Evolutionary conservation across 2,113 vertebrate species (phyloP).

Genomic region (Eretmochelys imbricata): DNA sequence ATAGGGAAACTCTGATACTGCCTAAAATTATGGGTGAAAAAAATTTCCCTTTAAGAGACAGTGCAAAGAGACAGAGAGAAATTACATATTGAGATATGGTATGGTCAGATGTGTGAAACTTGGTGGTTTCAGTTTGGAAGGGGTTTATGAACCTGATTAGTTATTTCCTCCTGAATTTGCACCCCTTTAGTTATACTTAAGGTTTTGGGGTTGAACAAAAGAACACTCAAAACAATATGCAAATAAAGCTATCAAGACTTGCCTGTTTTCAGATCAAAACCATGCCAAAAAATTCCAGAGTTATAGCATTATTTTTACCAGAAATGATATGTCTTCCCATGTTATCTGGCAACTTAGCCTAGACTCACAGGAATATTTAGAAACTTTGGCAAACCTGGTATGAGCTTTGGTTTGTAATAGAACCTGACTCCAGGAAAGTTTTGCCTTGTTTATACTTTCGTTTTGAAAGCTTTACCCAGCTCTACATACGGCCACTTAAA

Average conservation of each 20-base stretch:
- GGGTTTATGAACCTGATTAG: background rate
- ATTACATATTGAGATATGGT: background rate
- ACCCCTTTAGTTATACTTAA: constrained; percentile 11
- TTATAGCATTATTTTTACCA: constrained; percentile 7
- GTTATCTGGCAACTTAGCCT: background rate
- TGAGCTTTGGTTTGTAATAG: background rate
- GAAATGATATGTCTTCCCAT: background rate
- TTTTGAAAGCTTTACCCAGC: constrained; percentile 19
- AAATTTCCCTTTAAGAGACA: background rate
- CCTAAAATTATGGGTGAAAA: background rate
- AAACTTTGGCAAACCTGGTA: background rate
- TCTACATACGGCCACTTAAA: background rate
- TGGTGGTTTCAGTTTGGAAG: constrained; percentile 44
- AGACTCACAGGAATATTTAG: background rate
- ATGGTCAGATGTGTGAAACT: constrained; percentile 43
- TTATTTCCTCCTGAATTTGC: constrained; percentile 40
- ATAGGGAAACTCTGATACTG: background rate
- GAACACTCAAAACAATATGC: constrained; percentile 12
- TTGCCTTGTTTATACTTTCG: constrained; percentile 50
- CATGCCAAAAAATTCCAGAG: background rate
- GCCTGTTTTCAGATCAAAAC: constrained; percentile 22
- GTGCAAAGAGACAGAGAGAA: background rate
- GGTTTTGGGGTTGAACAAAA: background rate
- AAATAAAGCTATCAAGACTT: background rate
- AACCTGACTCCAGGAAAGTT: background rate